Evolutionary conservation across 2,888 invertebrate genomes (phyloP).

Genomic region (Metallyticus violacea): DNA sequence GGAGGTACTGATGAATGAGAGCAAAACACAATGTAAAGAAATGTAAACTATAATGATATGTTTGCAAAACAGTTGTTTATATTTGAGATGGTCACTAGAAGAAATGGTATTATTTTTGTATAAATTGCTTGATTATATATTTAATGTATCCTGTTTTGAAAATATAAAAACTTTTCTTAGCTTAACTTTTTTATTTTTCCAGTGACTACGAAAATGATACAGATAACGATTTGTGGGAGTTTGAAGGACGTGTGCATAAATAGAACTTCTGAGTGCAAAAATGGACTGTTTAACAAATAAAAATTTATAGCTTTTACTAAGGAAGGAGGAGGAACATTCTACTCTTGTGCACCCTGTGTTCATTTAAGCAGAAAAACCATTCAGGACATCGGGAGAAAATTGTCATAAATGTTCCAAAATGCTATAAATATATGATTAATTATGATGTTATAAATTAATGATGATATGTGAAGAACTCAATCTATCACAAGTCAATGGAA

Average conservation of each 20-base stretch:
- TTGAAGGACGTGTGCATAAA: conserved; percentile 8
- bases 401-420: background rate
- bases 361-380: background rate
- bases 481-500: background rate
- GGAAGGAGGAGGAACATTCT: background rate
- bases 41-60: no score
- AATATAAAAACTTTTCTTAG: background rate
- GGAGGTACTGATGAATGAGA: no score
- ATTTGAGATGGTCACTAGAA: no score
- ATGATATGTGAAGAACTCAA: background rate
- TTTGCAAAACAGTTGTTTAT: no score
- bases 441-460: no score
- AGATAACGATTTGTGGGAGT: background rate
- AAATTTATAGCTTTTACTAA: background rate
- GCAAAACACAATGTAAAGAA: no score
- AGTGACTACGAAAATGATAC: conserved; percentile 2
- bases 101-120: no score
- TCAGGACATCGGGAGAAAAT: background rate
- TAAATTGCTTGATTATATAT: no score
- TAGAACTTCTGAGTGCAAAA: background rate
- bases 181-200: background rate
- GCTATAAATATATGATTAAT: background rate
- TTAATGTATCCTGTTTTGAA: background rate
- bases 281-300: background rate
- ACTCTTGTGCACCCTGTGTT: background rate